Conservation (phyloP, 2,888 invertebrate genomes). For the Dione vanillae region DNA sequence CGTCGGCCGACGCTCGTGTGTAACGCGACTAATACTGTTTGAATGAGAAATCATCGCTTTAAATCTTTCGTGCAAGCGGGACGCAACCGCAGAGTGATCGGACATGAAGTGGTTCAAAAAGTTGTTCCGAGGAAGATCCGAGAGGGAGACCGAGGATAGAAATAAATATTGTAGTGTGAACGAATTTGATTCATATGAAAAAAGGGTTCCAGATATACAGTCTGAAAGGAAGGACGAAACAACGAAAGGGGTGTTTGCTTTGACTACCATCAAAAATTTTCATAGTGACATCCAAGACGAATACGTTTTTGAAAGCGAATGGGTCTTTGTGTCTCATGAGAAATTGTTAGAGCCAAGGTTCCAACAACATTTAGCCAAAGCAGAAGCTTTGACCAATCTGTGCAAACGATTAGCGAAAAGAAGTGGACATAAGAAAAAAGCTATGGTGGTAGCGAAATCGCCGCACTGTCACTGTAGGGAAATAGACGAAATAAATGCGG, state of each 20-base stretch:
- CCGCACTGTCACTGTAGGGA: conserved; percentile 71
- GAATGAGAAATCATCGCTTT: conserved; percentile 86
- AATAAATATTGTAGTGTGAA: conserved; percentile 52
- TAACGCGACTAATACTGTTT: conserved; percentile 56
- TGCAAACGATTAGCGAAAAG: conserved; percentile 62
- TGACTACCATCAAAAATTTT: conserved; percentile 74
- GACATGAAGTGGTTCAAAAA: conserved; percentile 87
- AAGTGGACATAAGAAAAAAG: conserved; percentile 53
- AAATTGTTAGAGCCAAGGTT: conserved; percentile 68
- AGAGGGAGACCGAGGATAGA: conserved; percentile 65
- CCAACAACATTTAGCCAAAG: conserved; percentile 61
- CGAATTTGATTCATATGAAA: conserved; percentile 50
- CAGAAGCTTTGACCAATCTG: conserved; percentile 60
- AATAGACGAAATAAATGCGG: conserved; percentile 50
- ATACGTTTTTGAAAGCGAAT: conserved; percentile 71
- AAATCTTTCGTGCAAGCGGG: conserved; percentile 86
- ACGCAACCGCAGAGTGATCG: conserved; percentile 84
- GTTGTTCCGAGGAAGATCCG: conserved; percentile 84
- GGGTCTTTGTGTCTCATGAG: conserved; percentile 69
- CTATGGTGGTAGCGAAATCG: conserved; percentile 61
- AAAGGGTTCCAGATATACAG: conserved; percentile 44
- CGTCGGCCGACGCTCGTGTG: conserved; percentile 54
- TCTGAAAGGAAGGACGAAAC: conserved; percentile 47
- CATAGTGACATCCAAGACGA: conserved; percentile 65
- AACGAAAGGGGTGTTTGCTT: conserved; percentile 62